Evolutionary conservation across 2,113 vertebrate species (phyloP).

Genomic region (Oryzias woworae): DNA sequence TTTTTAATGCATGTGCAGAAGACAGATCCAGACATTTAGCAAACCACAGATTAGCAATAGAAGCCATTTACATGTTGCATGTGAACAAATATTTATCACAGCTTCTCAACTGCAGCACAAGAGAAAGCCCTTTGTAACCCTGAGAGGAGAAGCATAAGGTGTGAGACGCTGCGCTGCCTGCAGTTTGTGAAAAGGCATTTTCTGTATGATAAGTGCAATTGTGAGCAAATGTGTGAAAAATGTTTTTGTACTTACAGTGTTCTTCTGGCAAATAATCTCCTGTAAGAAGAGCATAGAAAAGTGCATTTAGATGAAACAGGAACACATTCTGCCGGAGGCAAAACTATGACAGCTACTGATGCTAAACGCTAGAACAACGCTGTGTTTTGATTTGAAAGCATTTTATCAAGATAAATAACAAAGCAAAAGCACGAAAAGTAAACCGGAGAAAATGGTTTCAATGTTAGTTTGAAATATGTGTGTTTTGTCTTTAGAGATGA

Average conservation of each 20-base stretch:
- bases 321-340: conserved; percentile 7
- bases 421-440: too few relatives aligned
- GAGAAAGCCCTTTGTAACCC: conserved; percentile 9
- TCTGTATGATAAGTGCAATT: conserved; percentile 47
- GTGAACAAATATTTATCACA: conserved; percentile 21
- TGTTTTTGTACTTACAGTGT: conserved; percentile 88
- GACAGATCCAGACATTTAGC: not conserved
- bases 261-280: conserved; percentile 98
- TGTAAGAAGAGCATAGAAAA: conserved; percentile 69
- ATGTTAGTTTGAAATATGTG: too few relatives aligned
- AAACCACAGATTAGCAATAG: not conserved
- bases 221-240: conserved; percentile 49
- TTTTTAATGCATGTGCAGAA: too few relatives aligned
- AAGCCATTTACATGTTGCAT: conserved; percentile 9
- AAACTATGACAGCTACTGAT: not conserved
- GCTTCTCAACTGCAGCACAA: conserved; percentile 11
- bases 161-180: conserved; percentile 7
- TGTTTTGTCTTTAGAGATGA: too few relatives aligned
- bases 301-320: conserved; percentile 14
- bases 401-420: too few relatives aligned
- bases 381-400: too few relatives aligned
- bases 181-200: conserved; percentile 34
- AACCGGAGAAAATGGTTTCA: too few relatives aligned
- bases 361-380: not conserved
- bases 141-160: conserved; percentile 31